Base-by-base conservation (phyloP, 2,888 invertebrate species). In the Dexiosoma caninum region DNA sequence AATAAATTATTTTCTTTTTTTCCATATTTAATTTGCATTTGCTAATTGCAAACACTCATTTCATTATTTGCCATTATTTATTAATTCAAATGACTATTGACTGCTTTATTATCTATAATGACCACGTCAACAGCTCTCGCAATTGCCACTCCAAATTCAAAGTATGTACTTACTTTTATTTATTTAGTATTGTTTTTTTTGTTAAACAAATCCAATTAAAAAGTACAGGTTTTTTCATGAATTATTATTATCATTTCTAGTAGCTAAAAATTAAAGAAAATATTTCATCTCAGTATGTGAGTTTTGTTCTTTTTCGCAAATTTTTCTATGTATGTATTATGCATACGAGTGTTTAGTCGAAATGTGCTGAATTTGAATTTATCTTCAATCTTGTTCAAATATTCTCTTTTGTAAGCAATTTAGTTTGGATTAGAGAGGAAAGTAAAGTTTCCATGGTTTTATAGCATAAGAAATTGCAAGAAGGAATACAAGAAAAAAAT, bases 371-470 rank as follows among this genome's bases (percentile, higher is more conserved):
- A 37, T 76, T 51, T 53, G 5, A 59, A 37, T 70, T 75, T 51
- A 46, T 42, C 75, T 75, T 70, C 70, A 60, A 62, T 62, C 55
- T 55, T 55, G 32, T 62, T 72, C 51, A 49, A 77, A 49, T 67
- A 67, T 51, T 69, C 55, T 62, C 30, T 72, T 62, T 77, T 72
- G 81, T 69, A 72, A 76, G 67, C 76, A 72, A 62, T 72, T 67
- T 60, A 77, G 67, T 69, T 76, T 62, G 67, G 44, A 69, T 72
- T 69, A 72, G 70, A 66, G 16, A 62, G 49, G 67, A 76, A 69
- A 70, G 19, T 44, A 42, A 51, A 59, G 12, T 51, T 53, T 21
- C 12, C 7, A 1, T 32, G 55, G n/a, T 14, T n/a, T n/a, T n/a
- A n/a, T n/a, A 55, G 27, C 14, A 55, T 27, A 5, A 27, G 2